These are phyloP conservation scores for Hucho hucho DNA, from an alignment of 2,113 vertebrate genomes.

Conservation along the genomic window DNA sequence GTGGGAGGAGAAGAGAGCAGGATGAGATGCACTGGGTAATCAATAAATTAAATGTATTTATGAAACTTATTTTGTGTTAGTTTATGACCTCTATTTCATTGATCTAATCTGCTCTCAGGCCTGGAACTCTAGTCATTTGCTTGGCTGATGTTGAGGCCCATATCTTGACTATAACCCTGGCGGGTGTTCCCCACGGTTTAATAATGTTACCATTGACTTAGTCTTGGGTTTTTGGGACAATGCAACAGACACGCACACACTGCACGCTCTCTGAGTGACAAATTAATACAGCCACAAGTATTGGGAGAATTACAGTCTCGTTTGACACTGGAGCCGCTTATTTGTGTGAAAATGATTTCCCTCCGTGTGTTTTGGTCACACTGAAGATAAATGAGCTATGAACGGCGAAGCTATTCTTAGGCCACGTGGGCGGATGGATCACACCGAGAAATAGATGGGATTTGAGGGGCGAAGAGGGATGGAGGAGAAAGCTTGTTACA, in stretches of 20 bases:
- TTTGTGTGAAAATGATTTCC: background rate
- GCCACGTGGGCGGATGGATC: conserved; percentile 46
- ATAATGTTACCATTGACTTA: too few species aligned
- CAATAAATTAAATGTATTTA: too few species aligned
- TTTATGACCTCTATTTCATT: too few species aligned
- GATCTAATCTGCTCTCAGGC: too few species aligned
- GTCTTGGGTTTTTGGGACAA: too few species aligned
- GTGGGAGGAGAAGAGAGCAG: background rate
- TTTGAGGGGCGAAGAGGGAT: conserved; percentile 46
- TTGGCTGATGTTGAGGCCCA: background rate
- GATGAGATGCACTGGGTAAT: too few species aligned
- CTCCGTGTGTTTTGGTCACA: conserved; percentile 22
- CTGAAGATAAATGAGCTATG: conserved; percentile 22
- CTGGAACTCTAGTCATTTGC: background rate
- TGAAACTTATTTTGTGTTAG: too few species aligned
- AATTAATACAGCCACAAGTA: too few species aligned
- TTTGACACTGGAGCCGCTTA: conserved; percentile 17
- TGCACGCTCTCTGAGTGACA: background rate
- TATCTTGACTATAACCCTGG: too few species aligned
- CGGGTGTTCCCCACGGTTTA: too few species aligned
- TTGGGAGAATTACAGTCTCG: background rate
- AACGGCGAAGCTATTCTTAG: conserved; percentile 62
- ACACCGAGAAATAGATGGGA: conserved; percentile 30
- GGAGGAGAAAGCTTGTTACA: conserved; percentile 52
- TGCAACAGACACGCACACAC: too few species aligned